These are phyloP conservation scores for Parnassius smintheus DNA, from an alignment of 2,888 invertebrate species.

Conservation along the genomic window DNA sequence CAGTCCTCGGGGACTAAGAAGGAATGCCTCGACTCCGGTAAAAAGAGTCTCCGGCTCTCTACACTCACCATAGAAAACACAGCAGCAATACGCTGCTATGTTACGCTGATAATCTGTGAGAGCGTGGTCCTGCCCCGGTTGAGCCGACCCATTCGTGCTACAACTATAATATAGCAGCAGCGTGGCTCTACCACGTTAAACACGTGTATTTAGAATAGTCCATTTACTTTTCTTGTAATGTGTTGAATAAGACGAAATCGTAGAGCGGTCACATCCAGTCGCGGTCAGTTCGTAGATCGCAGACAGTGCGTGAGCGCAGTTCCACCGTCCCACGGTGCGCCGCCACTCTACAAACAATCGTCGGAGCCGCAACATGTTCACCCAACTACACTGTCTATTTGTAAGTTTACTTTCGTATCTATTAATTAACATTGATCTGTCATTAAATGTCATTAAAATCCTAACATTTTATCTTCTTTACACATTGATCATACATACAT, in stretches of 20 bases:
- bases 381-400: conserved; percentile 35
- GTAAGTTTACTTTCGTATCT: conserved; percentile 36
- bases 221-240: conserved; percentile 3
- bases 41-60: too few species aligned
- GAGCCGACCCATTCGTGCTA: too few species aligned
- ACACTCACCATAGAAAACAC: too few species aligned
- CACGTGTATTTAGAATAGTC: not conserved
- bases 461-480: too few species aligned
- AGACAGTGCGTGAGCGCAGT: conserved; percentile 58
- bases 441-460: too few species aligned
- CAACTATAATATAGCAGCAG: not conserved
- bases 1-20: too few species aligned
- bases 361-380: conserved; percentile 66
- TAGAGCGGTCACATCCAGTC: conserved; percentile 42
- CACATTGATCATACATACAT: not conserved
- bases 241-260: conserved; percentile 23
- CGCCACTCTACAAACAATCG: conserved; percentile 66
- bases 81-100: too few species aligned
- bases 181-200: too few species aligned
- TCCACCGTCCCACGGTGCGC: conserved; percentile 45
- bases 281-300: conserved; percentile 46
- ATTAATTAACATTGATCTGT: conserved; percentile 23
- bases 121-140: too few species aligned
- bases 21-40: too few species aligned
- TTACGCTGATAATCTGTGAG: too few species aligned